These are phyloP conservation scores for Diachasmimorpha longicaudata DNA, from an alignment of 1,140 invertebrate species.

Conservation along the genomic window DNA sequence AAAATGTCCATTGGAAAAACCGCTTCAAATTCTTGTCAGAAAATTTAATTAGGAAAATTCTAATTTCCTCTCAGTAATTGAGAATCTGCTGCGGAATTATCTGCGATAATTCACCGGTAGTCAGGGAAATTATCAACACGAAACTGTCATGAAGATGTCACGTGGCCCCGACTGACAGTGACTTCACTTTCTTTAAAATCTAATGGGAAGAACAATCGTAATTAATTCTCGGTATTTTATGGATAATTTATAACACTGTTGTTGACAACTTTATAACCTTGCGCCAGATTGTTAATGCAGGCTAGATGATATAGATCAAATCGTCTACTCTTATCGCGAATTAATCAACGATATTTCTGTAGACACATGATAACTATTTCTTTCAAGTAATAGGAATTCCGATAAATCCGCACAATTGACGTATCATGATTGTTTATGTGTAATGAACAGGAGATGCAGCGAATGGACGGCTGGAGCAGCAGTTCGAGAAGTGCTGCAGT, in stretches of 20 bases:
- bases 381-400: background rate
- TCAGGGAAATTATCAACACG: too few relatives aligned
- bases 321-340: background rate
- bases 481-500: conserved; percentile 63
- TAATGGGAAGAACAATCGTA: too few relatives aligned
- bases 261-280: background rate
- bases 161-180: too few relatives aligned
- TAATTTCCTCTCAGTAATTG: too few relatives aligned
- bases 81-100: too few relatives aligned
- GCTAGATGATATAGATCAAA: background rate
- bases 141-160: too few relatives aligned
- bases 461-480: conserved; percentile 48
- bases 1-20: too few relatives aligned
- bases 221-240: background rate
- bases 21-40: too few relatives aligned
- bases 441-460: conserved; percentile 20
- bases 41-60: too few relatives aligned
- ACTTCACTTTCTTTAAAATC: too few relatives aligned
- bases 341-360: background rate
- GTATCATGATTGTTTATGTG: background rate
- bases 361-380: background rate
- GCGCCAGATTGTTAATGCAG: background rate
- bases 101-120: too few relatives aligned
- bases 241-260: background rate
- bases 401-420: background rate